Conservation (phyloP, 2,888 invertebrate species). For the Lagria hirta region DNA sequence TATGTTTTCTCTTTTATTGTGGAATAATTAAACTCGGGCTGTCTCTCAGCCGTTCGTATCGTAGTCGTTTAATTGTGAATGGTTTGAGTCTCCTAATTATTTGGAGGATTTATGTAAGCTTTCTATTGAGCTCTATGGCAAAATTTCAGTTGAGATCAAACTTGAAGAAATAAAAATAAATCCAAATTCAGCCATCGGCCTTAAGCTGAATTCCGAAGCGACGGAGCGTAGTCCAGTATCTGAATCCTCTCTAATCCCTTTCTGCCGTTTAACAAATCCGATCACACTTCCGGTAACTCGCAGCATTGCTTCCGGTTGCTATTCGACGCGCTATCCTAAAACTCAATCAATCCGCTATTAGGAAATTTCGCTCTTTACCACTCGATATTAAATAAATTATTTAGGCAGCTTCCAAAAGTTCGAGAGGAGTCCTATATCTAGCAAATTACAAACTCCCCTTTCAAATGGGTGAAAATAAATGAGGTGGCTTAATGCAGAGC, state of each 20-base stretch:
- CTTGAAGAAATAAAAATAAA: conserved; percentile 38
- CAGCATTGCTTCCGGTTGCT: conserved; percentile 41
- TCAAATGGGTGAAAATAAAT: background rate
- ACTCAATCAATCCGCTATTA: conserved; percentile 27
- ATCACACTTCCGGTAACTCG: conserved; percentile 50
- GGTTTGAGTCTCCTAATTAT: too few relatives aligned
- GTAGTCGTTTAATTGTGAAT: too few relatives aligned
- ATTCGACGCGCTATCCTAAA: conserved; percentile 20
- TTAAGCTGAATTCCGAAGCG: conserved; percentile 40
- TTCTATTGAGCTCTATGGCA: too few relatives aligned
- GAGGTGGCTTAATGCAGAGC: background rate
- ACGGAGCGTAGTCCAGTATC: conserved; percentile 39
- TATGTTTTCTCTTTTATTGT: too few relatives aligned
- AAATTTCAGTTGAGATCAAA: conserved; percentile 24
- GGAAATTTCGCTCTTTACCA: conserved; percentile 12
- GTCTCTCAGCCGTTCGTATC: too few relatives aligned
- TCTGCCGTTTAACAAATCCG: conserved; percentile 52
- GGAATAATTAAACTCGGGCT: too few relatives aligned
- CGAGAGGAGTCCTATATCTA: conserved; percentile 6
- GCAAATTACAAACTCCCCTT: conserved; percentile 1
- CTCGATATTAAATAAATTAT: conserved; percentile 20
- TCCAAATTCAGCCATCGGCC: conserved; percentile 39
- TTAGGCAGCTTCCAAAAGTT: conserved; percentile 13
- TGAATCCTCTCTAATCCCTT: conserved; percentile 48
- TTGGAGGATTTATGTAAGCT: too few relatives aligned